A percentile compares a stretch with the other conserved stretches of the same genome.
Evolutionary conservation across 1,140 invertebrate genomes (phyloP).

Genomic region (Drosophila fuyamai): DNA sequence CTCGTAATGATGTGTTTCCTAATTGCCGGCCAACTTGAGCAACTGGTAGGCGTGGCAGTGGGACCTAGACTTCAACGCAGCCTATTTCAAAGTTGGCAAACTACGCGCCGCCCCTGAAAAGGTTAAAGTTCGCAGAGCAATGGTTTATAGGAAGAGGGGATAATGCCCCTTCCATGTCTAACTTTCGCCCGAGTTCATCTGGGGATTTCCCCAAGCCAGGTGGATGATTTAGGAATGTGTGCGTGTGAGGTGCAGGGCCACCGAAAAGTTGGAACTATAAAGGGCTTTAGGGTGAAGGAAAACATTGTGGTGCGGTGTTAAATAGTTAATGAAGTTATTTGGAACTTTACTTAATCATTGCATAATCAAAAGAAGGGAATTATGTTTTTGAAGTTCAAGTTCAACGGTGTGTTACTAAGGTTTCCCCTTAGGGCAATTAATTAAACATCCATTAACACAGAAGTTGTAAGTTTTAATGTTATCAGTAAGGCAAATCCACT

Average conservation of each 20-base stretch:
- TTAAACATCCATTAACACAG: not conserved
- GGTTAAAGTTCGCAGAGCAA: constrained; percentile 57
- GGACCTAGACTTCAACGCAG: constrained; percentile 33
- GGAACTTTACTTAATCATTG: constrained; percentile 22
- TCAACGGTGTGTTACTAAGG: constrained; percentile 1
- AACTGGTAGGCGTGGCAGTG: constrained; percentile 39
- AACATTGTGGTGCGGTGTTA: constrained; percentile 24
- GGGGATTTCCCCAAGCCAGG: constrained; percentile 23
- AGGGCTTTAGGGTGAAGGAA: constrained; percentile 3
- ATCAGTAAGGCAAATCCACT: not conserved
- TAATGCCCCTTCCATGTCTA: not conserved
- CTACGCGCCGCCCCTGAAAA: constrained; percentile 36
- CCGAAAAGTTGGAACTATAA: constrained; percentile 28
- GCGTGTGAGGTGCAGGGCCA: not conserved
- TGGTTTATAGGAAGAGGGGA: not conserved
- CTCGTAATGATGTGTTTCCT: constrained; percentile 77
- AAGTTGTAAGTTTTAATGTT: not conserved
- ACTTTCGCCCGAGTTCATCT: constrained; percentile 30
- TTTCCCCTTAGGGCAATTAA: not conserved
- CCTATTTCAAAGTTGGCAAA: constrained; percentile 19
- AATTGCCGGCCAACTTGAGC: constrained; percentile 61
- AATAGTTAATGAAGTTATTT: constrained; percentile 40
- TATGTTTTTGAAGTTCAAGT: not conserved
- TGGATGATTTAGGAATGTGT: constrained; percentile 14
- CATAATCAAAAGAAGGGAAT: not conserved